Evolutionary conservation across 2,797 vertebrate genomes (phyloP), one percentile per base, ranked within the genome.

Genomic region (Silurus lanzhouensis): DNA sequence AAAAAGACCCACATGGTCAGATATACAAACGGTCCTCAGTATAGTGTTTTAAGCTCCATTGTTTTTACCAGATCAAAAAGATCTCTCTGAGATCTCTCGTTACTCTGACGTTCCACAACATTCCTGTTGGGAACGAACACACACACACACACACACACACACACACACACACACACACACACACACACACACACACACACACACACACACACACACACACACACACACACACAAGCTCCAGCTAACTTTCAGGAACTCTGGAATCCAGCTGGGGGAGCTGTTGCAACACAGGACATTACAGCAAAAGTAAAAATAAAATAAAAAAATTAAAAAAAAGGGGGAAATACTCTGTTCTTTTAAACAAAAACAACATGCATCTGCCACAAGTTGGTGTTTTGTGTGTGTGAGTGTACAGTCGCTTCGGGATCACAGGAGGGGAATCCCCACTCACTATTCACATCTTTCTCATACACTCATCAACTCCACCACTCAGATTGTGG

Each of bases 211-310:
- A 60, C 58, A 19, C 58, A 19, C 58, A 60, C 58, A 48, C 52
- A 61, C 70, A 82, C 57, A 15, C 57, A 2, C 8, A 22, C 15
- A 31, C 75, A 38, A 27, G 10, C 20, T 10, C 74, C 75, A 38
- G 72, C 20, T 6, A 19, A 22, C 48, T 7, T 6, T 63, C 20
- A 3, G 38, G 14, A 25, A 6, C 20, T 80, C 19, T 5, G 77
- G 0, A 68, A 12, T 84, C 76, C 87, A 89, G 71, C 70, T 87
- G 89, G 85, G 74, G 84, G 82, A 60, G 57, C 82, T 84, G 72
- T 86, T 68, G 75, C 22, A 44, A 75, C 78, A 87, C 77, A 48
- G 74, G 52, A 87, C 68, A 52, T 57, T 60, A 48, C 12, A 20
- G 8, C 7, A 19, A 52, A 66, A 46, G 66, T 38, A 38, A 4